Conservation (phyloP, 1,140 invertebrate genomes). For the Drosophila miranda region DNA sequence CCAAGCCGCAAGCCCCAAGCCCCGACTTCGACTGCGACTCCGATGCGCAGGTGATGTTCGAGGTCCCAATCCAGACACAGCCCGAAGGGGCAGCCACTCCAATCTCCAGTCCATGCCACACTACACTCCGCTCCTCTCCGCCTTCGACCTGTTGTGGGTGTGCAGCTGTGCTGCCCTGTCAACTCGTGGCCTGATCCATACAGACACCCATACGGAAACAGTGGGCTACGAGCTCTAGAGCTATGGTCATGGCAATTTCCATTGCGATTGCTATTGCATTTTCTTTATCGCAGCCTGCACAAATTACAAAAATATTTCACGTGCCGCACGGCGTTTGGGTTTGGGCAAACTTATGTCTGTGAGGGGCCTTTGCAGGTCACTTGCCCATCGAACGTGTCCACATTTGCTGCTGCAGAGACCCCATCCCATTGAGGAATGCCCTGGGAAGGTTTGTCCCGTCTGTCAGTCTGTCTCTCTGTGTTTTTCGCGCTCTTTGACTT, state of each 20-base stretch:
- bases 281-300: constrained; percentile 67
- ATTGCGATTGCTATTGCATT: constrained; percentile 53
- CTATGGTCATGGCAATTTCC: constrained; percentile 7
- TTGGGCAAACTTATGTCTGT: constrained; percentile 24
- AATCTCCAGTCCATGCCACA: not conserved
- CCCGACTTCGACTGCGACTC: constrained; percentile 24
- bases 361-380: constrained; percentile 39
- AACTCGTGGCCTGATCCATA: constrained; percentile 44
- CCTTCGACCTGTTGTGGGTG: constrained; percentile 49
- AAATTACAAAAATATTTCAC: constrained; percentile 71
- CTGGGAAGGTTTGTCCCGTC: not conserved
- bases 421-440: constrained; percentile 34
- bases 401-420: constrained; percentile 34
- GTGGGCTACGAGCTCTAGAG: constrained; percentile 25
- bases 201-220: constrained; percentile 46
- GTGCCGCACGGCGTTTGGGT: constrained; percentile 22
- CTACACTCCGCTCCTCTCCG: not conserved
- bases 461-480: not conserved
- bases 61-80: constrained; percentile 10
- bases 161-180: constrained; percentile 43
- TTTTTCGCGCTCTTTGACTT: constrained; percentile 42
- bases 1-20: too few relatives aligned
- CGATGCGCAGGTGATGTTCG: constrained; percentile 58
- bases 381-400: constrained; percentile 58
- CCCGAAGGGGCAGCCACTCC: constrained; percentile 36